Base-by-base conservation (phyloP, 2,113 vertebrate species). In the Anarrhichthys ocellatus region DNA sequence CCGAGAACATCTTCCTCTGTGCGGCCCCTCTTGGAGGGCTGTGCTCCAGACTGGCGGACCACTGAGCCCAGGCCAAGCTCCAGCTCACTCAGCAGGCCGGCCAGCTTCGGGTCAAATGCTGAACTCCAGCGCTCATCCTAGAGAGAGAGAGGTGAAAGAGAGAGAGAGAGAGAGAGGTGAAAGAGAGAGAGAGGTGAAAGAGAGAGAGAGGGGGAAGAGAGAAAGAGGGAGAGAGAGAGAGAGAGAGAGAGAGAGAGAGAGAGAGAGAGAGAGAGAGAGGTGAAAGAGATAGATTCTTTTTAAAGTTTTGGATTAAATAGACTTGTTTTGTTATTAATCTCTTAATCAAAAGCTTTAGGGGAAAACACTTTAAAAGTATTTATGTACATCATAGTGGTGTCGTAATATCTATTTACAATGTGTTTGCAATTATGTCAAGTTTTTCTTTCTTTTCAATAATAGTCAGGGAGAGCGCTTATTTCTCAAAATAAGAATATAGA, bases 61-160 rank as follows among this genome's bases (percentile, higher is more conserved):
- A 96, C 93, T 64, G 96, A 94, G 72, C 97, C 96, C 83, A 99
- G 93, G 8, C 98, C 98, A 69, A 93, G 90, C 93, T 99, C 97
- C 75, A 99, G 94, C 58, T 99, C 97, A 92, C 93, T 97, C 86
- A 99, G 92, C 88, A 99, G 95, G 79, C 93, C 95, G 81, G 98
- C 98, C 22, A 99, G 94, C 86, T 99, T 99, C 0, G 98, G 98
- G 89, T 99, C 98, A 89, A 99, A 96, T 17, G 92, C 89, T 89
- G 94, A 95, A 90, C 95, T 96, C 98, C 98, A 99, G 66, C 90
- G 96, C 61, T 99, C 97, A 96, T 99, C 96, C 98, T 99, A 85
- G 65, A 89, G 2, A 74, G 88, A 88, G 50, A 89, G 2, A 76
- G 34, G 2, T 73, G 88, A 88, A 46, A 89, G 2, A 76, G 34